phyloP scores from a whole-genome alignment of 2,113 vertebrate genomes.

The Antechinus stuartii region DNA sequence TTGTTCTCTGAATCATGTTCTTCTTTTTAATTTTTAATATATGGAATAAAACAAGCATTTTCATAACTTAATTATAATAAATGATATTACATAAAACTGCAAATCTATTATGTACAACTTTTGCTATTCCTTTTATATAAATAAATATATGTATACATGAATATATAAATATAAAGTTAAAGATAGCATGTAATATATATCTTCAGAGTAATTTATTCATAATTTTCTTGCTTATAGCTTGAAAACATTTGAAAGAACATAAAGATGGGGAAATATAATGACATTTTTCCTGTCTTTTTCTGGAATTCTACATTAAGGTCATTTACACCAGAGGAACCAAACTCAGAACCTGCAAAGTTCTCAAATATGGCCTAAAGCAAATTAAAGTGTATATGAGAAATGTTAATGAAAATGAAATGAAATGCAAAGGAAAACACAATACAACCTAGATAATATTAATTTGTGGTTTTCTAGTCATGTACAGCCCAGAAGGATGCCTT shows the following conservation, averaged over 20 bases:
- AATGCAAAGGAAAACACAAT: neutral
- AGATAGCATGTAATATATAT: neutral
- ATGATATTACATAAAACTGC: neutral
- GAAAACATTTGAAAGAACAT: neutral
- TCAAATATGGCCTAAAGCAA: neutral
- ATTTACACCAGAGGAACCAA: neutral
- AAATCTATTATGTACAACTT: neutral
- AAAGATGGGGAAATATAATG: neutral
- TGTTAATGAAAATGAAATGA: neutral
- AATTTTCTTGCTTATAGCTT: neutral
- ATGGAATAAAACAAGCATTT: neutral
- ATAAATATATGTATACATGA: too few species aligned
- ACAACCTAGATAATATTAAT: neutral
- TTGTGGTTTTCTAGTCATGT: neutral
- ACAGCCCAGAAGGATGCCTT: neutral
- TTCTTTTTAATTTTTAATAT: neutral
- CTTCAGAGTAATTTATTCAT: neutral
- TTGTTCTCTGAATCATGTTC: neutral
- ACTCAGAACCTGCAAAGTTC: neutral
- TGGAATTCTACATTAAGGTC: neutral
- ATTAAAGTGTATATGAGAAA: neutral
- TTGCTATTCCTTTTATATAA: neutral
- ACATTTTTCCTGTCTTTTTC: neutral
- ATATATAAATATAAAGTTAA: neutral
- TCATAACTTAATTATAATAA: neutral